Evolutionary conservation across 2,113 vertebrate genomes (phyloP).

Genomic region (Peromyscus leucopus): DNA sequence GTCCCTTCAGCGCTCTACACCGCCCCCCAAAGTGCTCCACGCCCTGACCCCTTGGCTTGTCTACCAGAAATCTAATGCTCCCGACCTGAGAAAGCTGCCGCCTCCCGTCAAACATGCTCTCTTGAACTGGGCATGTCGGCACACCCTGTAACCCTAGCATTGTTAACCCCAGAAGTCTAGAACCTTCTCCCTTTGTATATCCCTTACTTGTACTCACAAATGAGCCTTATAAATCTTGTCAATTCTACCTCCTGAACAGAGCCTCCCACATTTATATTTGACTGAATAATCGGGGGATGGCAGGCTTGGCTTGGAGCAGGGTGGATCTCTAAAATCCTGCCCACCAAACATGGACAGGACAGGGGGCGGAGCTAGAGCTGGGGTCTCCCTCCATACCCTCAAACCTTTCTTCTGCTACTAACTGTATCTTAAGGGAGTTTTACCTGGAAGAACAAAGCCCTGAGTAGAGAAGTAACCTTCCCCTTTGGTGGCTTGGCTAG

Average conservation of each 20-base stretch:
- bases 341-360: neutral
- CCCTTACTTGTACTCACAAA: neutral
- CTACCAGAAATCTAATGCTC: neutral
- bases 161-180: neutral
- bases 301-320: neutral
- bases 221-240: neutral
- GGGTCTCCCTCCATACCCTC: neutral
- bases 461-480: accelerated
- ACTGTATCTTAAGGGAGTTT: neutral
- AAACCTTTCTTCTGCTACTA: neutral
- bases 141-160: neutral
- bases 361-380: neutral
- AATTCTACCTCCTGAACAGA: neutral
- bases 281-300: neutral
- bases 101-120: neutral
- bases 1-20: neutral
- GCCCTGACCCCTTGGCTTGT: neutral
- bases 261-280: neutral
- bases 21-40: neutral
- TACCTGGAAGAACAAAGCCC: neutral
- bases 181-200: neutral
- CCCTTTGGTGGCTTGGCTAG: neutral
- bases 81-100: neutral
- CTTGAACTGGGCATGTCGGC: neutral
- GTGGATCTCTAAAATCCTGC: neutral